A percentile compares a stretch with the other conserved stretches of the same genome.
These are phyloP conservation scores for Fukomys damarensis DNA, from an alignment of 2,113 vertebrate species.

Conservation along the genomic window DNA sequence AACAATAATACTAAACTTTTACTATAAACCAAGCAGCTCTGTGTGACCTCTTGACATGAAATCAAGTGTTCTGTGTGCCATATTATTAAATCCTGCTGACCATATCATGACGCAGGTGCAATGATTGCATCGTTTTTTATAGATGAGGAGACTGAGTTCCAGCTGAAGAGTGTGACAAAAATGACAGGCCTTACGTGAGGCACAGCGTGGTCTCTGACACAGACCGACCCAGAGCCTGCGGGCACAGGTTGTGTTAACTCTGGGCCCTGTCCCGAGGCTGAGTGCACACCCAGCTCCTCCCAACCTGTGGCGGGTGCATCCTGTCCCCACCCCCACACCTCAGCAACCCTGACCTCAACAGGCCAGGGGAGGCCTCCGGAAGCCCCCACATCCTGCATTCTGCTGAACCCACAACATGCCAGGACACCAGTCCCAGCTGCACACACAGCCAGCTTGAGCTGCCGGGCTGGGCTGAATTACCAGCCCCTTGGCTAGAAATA, in stretches of 20 bases:
- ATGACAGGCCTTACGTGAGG: not conserved
- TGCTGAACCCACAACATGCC: slow-evolving; percentile 73
- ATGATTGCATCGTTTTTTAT: not conserved
- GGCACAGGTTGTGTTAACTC: not conserved
- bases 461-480: slow-evolving; percentile 59
- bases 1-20: not conserved
- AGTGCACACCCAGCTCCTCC: not conserved
- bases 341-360: slow-evolving; percentile 73
- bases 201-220: not conserved
- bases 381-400: slow-evolving; percentile 80
- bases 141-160: not conserved
- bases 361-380: slow-evolving; percentile 76
- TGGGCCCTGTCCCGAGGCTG: not conserved
- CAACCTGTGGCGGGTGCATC: not conserved
- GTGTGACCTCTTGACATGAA: not conserved
- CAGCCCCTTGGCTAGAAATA: slow-evolving; percentile 76
- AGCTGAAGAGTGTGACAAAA: not conserved
- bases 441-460: slow-evolving; percentile 13
- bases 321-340: slow-evolving; percentile 65
- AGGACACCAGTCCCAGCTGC: slow-evolving; percentile 38
- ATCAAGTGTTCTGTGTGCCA: not conserved
- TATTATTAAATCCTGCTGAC: not conserved
- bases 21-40: not conserved
- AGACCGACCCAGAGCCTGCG: not conserved
- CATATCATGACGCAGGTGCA: not conserved